Conservation (phyloP, 2,113 vertebrate genomes). For the western clawed frog (Xenopus tropicalis) region UCB_Xtro_10.0 CM004446.2:96973501-96974000, state of each 20-base stretch:
- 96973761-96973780: slow-evolving; percentile 90
- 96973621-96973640: slow-evolving; percentile 63
- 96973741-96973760: slow-evolving; percentile 88
- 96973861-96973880: slow-evolving; percentile 88
- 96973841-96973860: slow-evolving; percentile 88
- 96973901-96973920: slow-evolving; percentile 82
- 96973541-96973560: no score
- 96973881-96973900: slow-evolving; percentile 90
- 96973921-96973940: slow-evolving; percentile 80
- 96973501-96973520: no score
- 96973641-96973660: slow-evolving; percentile 93
- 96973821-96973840: slow-evolving; percentile 88
- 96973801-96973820: slow-evolving; percentile 91
- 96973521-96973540: no score
- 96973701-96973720: slow-evolving; percentile 91
- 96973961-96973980: slow-evolving; percentile 93
- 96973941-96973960: slow-evolving; percentile 92
- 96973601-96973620: neutral
- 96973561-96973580: no score
- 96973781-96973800: slow-evolving; percentile 95
- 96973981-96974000: slow-evolving; percentile 86
- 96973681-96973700: slow-evolving; percentile 88
- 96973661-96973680: slow-evolving; percentile 89
- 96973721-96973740: slow-evolving; percentile 93
- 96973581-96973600: neutral